Evolutionary conservation across 2,888 invertebrate genomes (phyloP).

Genomic region (Thereva nobilitata): DNA sequence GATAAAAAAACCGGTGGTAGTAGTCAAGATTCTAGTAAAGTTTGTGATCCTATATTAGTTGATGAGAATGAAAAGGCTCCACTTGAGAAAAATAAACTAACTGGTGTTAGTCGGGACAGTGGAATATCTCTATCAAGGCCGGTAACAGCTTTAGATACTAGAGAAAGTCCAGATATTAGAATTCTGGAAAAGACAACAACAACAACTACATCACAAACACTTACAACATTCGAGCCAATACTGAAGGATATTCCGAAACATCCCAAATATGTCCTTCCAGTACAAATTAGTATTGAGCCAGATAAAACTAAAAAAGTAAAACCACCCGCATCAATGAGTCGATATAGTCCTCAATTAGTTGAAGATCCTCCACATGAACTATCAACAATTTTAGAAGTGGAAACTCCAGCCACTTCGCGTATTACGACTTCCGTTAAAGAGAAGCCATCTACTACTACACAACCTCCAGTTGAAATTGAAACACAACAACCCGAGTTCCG

Average conservation of each 20-base stretch:
- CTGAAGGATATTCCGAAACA: conserved; percentile 54
- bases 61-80: conserved; percentile 40
- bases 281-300: too few species aligned
- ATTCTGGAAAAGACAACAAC: background rate
- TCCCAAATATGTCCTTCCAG: conserved; percentile 37
- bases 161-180: conserved; percentile 41
- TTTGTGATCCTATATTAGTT: background rate
- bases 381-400: conserved; percentile 71
- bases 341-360: conserved; percentile 54
- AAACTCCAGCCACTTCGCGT: conserved; percentile 66
- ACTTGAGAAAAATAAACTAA: conserved; percentile 51
- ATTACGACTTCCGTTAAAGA: conserved; percentile 39
- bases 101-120: conserved; percentile 54
- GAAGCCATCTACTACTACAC: background rate
- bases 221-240: conserved; percentile 49
- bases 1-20: conserved; percentile 39
- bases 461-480: background rate
- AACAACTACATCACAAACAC: background rate
- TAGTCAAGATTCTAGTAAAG: conserved; percentile 22
- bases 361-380: conserved; percentile 62
- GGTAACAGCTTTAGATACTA: conserved; percentile 51
- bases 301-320: conserved; percentile 47
- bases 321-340: conserved; percentile 51
- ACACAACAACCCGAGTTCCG: background rate
- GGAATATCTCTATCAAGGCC: conserved; percentile 57